phyloP scores from a whole-genome alignment of 2,888 invertebrate species.

The Diplolepis rosae region DNA sequence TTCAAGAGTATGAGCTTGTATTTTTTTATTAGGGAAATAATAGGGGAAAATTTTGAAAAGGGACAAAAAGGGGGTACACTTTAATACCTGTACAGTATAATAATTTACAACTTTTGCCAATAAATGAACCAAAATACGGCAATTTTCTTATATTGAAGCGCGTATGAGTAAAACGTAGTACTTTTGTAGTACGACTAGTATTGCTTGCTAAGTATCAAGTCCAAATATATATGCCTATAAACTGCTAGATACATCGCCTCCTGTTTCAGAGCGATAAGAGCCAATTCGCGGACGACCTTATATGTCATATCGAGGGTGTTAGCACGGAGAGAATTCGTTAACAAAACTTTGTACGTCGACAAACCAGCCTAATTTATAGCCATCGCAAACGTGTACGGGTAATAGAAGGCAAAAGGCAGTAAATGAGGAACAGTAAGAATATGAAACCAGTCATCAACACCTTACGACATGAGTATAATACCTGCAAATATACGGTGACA shows the following conservation, averaged over 20 bases:
- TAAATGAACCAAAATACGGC: not conserved
- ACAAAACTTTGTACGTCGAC: conserved; percentile 29
- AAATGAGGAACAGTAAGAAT: conserved; percentile 36
- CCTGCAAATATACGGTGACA: not conserved
- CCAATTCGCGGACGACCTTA: conserved; percentile 34
- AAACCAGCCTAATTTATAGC: conserved; percentile 39
- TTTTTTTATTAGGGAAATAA: too few species aligned
- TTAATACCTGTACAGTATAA: too few species aligned
- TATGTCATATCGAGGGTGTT: conserved; percentile 33
- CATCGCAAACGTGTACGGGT: conserved; percentile 34
- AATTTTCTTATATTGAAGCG: not conserved
- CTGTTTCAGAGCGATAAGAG: conserved; percentile 51
- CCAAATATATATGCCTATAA: conserved; percentile 33
- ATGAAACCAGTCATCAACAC: conserved; percentile 40
- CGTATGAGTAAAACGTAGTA: not conserved
- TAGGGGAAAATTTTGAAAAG: too few species aligned
- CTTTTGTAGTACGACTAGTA: not conserved
- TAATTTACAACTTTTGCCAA: not conserved
- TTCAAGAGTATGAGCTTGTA: too few species aligned
- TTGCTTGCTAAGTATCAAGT: conserved; percentile 3
- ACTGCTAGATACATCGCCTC: conserved; percentile 40
- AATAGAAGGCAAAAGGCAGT: conserved; percentile 46
- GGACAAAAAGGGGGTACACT: too few species aligned
- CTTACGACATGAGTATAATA: conserved; percentile 20
- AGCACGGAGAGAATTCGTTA: conserved; percentile 36